phyloP scores from a whole-genome alignment of 2,888 invertebrate species.

The Desoria tigrina region DNA sequence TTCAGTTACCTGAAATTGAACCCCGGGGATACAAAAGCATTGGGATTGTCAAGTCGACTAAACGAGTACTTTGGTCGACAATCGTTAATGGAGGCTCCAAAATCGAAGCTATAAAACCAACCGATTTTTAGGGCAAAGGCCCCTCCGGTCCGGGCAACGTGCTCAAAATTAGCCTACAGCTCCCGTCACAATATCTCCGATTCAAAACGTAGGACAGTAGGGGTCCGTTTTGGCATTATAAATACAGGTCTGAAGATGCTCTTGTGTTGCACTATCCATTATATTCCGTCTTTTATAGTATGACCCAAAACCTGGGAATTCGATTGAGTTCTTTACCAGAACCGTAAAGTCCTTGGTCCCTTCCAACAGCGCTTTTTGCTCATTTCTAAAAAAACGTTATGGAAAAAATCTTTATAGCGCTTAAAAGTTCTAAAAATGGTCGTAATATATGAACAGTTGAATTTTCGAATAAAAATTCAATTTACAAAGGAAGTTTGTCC shows the following conservation, averaged over 20 bases:
- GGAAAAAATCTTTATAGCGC: no score
- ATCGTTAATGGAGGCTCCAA: conserved; percentile 54
- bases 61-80: conserved; percentile 60
- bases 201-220: conserved; percentile 58
- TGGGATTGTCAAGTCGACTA: conserved; percentile 57
- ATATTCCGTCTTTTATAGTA: conserved; percentile 55
- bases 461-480: no score
- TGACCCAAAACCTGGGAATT: conserved; percentile 44
- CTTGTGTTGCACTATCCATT: conserved; percentile 53
- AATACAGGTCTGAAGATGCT: conserved; percentile 55
- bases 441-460: background rate
- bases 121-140: conserved; percentile 59
- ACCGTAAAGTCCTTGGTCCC: conserved; percentile 48
- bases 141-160: conserved; percentile 53
- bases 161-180: conserved; percentile 45
- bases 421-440: background rate
- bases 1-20: conserved; percentile 57
- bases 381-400: no score
- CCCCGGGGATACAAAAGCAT: conserved; percentile 57
- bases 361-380: conserved; percentile 31
- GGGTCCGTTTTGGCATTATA: conserved; percentile 55
- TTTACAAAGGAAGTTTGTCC: conserved; percentile 54
- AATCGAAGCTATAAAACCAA: conserved; percentile 60
- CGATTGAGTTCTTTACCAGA: conserved; percentile 49
- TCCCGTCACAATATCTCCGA: conserved; percentile 57